phyloP scores from a whole-genome alignment of 2,797 vertebrate species.

The Tangara arthus region DNA sequence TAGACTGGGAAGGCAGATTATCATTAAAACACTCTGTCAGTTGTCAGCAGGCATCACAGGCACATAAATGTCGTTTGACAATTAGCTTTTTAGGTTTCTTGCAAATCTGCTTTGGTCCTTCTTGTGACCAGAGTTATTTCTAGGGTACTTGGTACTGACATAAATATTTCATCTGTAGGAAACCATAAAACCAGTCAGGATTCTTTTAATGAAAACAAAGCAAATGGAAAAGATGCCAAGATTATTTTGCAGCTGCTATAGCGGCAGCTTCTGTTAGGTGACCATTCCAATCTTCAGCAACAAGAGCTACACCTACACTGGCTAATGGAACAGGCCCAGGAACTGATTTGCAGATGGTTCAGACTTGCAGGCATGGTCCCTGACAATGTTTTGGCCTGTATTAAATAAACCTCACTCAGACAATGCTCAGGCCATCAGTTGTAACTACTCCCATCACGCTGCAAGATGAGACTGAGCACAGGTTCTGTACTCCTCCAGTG shows the following conservation, averaged over 20 bases:
- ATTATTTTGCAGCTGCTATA: not conserved
- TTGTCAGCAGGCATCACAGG: not conserved
- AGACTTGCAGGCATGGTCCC: not conserved
- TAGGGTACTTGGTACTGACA: not conserved
- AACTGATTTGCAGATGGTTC: not conserved
- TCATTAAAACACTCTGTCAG: no score
- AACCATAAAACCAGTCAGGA: not conserved
- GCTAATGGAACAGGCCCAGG: not conserved
- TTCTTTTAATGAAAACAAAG: not conserved
- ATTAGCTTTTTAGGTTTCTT: not conserved
- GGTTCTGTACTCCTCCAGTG: not conserved
- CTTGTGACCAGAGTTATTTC: not conserved
- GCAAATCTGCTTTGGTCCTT: not conserved
- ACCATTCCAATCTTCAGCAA: not conserved
- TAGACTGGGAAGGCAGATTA: not conserved
- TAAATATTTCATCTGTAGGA: not conserved
- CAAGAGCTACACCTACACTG: not conserved
- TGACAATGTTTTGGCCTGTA: not conserved
- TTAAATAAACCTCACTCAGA: not conserved
- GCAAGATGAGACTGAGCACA: not conserved
- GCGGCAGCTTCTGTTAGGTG: rapidly evolving
- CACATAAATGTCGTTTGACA: not conserved
- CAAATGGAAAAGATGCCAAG: not conserved
- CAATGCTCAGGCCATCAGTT: not conserved
- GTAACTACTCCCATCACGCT: not conserved